Evolutionary conservation across 2,888 invertebrate species (phyloP).

Genomic region (Apotomis capreana): DNA sequence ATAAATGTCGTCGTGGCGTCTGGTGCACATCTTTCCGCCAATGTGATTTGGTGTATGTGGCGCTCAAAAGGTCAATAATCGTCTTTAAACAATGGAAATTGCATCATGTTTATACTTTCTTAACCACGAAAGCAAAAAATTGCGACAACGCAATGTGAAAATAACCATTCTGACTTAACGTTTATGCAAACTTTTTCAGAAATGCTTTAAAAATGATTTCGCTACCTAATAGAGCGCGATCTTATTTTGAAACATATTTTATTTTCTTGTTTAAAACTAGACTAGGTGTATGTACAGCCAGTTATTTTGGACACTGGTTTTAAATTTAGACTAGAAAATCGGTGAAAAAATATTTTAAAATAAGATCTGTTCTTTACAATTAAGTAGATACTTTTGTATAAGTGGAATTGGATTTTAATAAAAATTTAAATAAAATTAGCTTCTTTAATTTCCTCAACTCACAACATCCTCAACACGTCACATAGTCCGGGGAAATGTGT

Average conservation of each 20-base stretch:
- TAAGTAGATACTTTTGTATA: conserved; percentile 35
- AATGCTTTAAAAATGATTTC: background rate
- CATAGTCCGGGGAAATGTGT: too few species aligned
- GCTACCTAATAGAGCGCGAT: conserved; percentile 8
- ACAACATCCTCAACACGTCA: background rate
- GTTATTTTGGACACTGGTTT: conserved; percentile 9
- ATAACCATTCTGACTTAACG: background rate
- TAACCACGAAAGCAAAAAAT: background rate
- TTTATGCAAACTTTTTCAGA: background rate
- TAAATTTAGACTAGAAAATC: conserved; percentile 21
- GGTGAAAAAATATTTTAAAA: conserved; percentile 19
- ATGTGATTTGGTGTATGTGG: too few species aligned
- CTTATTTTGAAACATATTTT: conserved; percentile 22
- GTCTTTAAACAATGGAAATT: too few species aligned
- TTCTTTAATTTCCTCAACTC: background rate
- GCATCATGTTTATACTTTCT: too few species aligned
- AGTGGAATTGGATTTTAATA: conserved; percentile 37
- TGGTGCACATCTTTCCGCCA: too few species aligned
- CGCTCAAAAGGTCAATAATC: too few species aligned
- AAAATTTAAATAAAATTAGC: conserved; percentile 18
- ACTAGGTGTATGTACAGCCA: conserved; percentile 8
- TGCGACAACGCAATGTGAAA: background rate
- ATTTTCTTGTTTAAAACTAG: background rate
- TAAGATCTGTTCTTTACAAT: conserved; percentile 24
- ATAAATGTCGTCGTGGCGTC: too few species aligned